Evolutionary conservation across 2,113 vertebrate species (phyloP).

Genomic region (Sarotherodon lohbergeri): DNA sequence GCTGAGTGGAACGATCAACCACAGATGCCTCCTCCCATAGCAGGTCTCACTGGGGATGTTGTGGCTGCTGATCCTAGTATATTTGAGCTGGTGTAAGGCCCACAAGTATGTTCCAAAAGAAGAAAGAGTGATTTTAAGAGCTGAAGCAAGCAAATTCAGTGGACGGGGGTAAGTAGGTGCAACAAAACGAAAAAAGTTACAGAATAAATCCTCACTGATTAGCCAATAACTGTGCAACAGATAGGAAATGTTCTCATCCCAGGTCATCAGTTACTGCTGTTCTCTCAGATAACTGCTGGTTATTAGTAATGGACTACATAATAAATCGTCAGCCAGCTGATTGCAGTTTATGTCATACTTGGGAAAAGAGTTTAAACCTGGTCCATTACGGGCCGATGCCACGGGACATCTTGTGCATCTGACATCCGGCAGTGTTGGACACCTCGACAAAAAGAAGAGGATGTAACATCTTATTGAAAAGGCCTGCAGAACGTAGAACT

Average conservation of each 20-base stretch:
- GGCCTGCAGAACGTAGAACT: not conserved
- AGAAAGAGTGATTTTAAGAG: not conserved
- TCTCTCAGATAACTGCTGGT: not conserved
- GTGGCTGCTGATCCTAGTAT: not conserved
- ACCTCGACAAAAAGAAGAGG: not conserved
- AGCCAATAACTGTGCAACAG: not conserved
- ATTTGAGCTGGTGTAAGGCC: not conserved
- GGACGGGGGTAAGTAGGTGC: not conserved
- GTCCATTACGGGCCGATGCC: rapidly evolving
- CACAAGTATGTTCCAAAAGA: not conserved
- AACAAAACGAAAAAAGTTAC: not conserved
- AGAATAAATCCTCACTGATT: not conserved
- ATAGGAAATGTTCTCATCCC: not conserved
- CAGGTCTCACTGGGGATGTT: not conserved
- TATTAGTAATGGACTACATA: not conserved
- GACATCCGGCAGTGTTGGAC: not conserved
- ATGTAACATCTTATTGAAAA: not conserved
- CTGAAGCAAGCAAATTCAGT: rapidly evolving
- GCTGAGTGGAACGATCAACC: not conserved
- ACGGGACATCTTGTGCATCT: not conserved
- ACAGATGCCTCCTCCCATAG: not conserved
- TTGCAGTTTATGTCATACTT: not conserved
- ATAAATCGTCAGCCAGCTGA: not conserved
- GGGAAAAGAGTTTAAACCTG: not conserved
- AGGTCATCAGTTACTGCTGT: not conserved